Evolutionary conservation across 2,113 vertebrate genomes (phyloP), one percentile per base, ranked within the genome.

Genomic region (Excalfactoria chinensis): DNA sequence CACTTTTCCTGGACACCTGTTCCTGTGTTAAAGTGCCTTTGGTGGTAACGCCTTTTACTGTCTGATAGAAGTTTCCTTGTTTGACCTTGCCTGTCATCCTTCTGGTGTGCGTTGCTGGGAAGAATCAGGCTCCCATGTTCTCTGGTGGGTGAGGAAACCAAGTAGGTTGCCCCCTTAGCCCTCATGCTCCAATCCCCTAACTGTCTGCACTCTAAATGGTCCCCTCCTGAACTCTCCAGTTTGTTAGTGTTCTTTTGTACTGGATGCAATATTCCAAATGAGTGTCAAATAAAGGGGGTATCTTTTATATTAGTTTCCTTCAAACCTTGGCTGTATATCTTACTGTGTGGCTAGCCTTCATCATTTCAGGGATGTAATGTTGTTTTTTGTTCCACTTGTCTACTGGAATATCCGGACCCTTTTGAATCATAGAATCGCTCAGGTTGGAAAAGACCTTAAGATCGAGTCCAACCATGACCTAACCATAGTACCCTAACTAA

Each of bases 341-440:
- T 74, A 20, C 25, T 75, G 4, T 22, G 1, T 12, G 12, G 16
- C 51, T 78, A 43, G 35, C 17, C 44, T 43, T 62, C n/a, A 1
- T 66, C 0, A 0, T 75, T 71, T 44, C 51, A n/a, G 63, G 30
- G 17, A 6, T 19, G 7, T 43, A n/a, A 44, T 60, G 1, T 18
- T 73, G 49, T 28, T 64, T 73, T 21, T 1, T 34, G 60, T 73
- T 60, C 28, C 4, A 3, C 8, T 75, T 82, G 18, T 49, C 46
- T 16, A 11, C 19, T 70, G 71, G 44, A 30, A 51, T 35, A 25
- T 34, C 37, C 8, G 15, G 20, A 20, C 48, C 30, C 44, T 68
- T 48, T 74, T 40, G 37, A 40, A 40, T 40, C 37, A 40, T 11
- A 40, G 37, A 40, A 40, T 40, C 37, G 11, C 37, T 40, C 37